Conservation (phyloP, 2,888 invertebrate genomes). For the Nephrotoma appendiculata region DNA sequence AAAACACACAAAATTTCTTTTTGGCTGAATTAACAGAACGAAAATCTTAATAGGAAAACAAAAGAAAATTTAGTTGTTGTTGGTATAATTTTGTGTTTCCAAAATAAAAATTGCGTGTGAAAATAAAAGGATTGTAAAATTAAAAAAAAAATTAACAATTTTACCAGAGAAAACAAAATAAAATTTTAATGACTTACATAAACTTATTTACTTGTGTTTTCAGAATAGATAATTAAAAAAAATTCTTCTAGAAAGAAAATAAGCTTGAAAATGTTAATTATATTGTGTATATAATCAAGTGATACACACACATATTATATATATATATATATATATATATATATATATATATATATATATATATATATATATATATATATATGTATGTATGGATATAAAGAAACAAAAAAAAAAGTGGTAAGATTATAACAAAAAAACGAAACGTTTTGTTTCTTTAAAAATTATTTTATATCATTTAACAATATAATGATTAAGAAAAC, state of each 20-base stretch:
- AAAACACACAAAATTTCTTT: not conserved
- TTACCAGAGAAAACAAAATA: not conserved
- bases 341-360: too few species aligned
- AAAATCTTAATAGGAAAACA: not conserved
- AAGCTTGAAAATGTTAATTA: not conserved
- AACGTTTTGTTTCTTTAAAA: not conserved
- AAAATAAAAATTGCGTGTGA: not conserved
- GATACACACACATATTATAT: not conserved
- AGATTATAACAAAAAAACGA: not conserved
- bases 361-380: too few species aligned
- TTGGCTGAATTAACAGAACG: not conserved
- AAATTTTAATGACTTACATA: not conserved
- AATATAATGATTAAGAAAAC: not conserved
- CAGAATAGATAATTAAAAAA: not conserved
- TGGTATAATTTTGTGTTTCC: not conserved
- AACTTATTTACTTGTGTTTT: not conserved
- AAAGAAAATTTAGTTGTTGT: not conserved
- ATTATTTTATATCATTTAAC: not conserved
- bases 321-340: too few species aligned
- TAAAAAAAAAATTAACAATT: not conserved
- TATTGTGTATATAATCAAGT: not conserved
- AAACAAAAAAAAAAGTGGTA: not conserved
- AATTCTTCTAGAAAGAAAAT: not conserved
- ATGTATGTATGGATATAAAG: not conserved
- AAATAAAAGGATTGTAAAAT: not conserved